Percentiles rank a stretch among this genome's conserved stretches.
phyloP scores from a whole-genome alignment of 2,797 vertebrate genomes.

The Gallinago solitaria region DNA sequence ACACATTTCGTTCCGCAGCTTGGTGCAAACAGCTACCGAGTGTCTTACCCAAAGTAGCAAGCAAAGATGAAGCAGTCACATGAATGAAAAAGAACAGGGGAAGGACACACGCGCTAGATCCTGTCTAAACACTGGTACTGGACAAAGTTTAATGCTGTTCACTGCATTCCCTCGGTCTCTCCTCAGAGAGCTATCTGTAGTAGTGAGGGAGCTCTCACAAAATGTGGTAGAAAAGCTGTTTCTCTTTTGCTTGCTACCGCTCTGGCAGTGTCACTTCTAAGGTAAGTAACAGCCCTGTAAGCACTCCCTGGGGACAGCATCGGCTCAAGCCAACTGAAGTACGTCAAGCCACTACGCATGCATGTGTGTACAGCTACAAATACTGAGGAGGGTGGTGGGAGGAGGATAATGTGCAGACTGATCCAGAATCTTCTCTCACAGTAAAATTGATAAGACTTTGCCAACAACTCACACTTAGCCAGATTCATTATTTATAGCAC shows the following conservation, averaged over 20 bases:
- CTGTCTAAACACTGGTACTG: neutral
- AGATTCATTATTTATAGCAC: constrained; percentile 13
- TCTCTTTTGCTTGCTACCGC: neutral
- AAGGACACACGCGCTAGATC: neutral
- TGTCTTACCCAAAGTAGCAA: neutral
- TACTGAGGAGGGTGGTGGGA: neutral
- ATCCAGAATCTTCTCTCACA: neutral
- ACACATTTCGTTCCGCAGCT: neutral
- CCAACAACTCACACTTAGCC: neutral
- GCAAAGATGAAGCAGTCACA: neutral
- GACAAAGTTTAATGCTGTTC: rapidly evolving
- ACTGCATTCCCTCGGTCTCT: neutral
- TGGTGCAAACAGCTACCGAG: neutral
- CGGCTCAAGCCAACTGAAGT: neutral
- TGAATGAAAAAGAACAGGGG: neutral
- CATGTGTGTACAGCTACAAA: neutral
- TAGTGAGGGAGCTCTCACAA: neutral
- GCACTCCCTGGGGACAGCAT: neutral
- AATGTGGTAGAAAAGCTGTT: neutral
- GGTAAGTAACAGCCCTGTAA: neutral
- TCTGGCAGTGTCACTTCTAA: neutral
- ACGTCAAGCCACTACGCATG: neutral
- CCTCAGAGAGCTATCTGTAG: neutral
- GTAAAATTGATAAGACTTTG: neutral
- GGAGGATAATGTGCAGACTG: neutral